Evolutionary conservation across 2,888 invertebrate species (phyloP).

Genomic region (Kryphioiulus occultus): DNA sequence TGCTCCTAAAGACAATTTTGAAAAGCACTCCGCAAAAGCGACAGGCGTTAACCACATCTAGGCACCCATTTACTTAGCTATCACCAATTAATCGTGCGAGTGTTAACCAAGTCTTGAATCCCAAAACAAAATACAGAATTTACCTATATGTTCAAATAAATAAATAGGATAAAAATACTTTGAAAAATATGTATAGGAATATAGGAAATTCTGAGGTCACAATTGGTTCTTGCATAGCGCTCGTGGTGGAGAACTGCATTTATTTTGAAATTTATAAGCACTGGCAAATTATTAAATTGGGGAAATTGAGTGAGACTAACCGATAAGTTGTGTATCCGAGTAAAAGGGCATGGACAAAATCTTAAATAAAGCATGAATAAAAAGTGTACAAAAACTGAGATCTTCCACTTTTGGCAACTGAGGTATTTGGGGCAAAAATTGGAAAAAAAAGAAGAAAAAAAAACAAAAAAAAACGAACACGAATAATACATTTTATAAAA

Average conservation of each 20-base stretch:
- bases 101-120: background rate
- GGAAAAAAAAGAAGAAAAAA: background rate
- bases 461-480: no score
- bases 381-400: constrained; percentile 51
- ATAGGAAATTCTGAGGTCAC: constrained; percentile 5
- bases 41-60: background rate
- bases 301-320: background rate
- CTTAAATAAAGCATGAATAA: constrained; percentile 37
- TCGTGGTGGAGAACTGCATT: background rate
- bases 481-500: constrained; percentile 43
- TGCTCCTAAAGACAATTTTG: background rate
- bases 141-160: constrained; percentile 5
- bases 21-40: background rate
- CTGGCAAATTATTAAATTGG: background rate
- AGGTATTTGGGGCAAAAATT: constrained; percentile 43
- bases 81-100: background rate
- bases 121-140: background rate
- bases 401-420: constrained; percentile 51
- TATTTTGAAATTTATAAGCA: background rate
- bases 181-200: constrained; percentile 5
- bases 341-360: constrained; percentile 39
- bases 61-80: background rate
- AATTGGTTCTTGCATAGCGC: background rate
- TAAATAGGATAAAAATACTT: constrained; percentile 2
- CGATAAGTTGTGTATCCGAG: constrained; percentile 18